Conservation (phyloP, 2,888 invertebrate species). For the Pollenia labialis region DNA sequence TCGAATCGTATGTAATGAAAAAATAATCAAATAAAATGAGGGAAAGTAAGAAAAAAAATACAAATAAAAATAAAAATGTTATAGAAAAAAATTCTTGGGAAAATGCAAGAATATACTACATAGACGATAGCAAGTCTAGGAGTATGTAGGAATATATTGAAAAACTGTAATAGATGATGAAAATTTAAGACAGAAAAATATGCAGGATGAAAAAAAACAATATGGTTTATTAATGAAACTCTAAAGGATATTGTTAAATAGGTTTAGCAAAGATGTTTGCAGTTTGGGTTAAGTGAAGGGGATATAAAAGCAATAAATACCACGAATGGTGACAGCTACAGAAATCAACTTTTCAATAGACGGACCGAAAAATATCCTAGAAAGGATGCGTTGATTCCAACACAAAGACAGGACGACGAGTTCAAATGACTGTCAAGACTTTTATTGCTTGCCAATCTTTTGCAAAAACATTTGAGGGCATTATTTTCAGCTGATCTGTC, state of each 20-base stretch:
- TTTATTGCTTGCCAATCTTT: too few species aligned
- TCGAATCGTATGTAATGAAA: constrained; percentile 39
- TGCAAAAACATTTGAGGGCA: too few species aligned
- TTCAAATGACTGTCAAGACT: too few species aligned
- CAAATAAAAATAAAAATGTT: background rate
- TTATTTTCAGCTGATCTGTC: too few species aligned
- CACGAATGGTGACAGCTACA: too few species aligned
- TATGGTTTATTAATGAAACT: constrained; percentile 46
- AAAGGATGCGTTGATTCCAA: too few species aligned
- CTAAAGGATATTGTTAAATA: constrained; percentile 7
- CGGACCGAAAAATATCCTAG: too few species aligned
- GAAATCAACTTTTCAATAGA: too few species aligned
- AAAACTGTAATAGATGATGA: constrained; percentile 37
- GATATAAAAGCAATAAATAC: too few species aligned
- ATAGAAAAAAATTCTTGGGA: background rate
- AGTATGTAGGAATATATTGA: background rate
- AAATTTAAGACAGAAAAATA: constrained; percentile 35
- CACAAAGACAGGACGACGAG: too few species aligned
- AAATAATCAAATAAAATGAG: constrained; percentile 50
- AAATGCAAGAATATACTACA: background rate
- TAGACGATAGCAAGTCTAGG: background rate
- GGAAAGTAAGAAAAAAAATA: constrained; percentile 22
- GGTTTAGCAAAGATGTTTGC: background rate
- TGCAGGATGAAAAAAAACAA: constrained; percentile 1
- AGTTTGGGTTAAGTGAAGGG: too few species aligned